These are phyloP conservation scores for Pampus argenteus DNA, from an alignment of 2,797 vertebrate genomes.

Conservation along the genomic window DNA sequence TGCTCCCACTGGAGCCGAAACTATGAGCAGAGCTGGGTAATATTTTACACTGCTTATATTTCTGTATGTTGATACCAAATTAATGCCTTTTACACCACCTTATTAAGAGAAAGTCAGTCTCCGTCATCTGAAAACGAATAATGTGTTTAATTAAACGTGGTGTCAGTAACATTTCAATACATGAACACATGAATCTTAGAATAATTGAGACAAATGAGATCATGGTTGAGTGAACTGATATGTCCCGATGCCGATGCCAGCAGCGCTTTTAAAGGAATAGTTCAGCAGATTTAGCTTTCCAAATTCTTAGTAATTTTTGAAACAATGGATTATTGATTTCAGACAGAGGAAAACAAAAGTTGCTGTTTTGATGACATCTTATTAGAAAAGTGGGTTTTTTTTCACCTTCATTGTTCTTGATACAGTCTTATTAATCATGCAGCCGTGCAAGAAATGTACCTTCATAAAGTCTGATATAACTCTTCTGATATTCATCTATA, in stretches of 20 bases:
- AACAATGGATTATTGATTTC: too few relatives aligned
- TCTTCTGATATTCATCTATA: too few relatives aligned
- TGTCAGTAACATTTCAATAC: constrained; percentile 44
- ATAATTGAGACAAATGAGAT: constrained; percentile 12
- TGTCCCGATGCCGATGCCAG: neutral
- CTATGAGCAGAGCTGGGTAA: neutral
- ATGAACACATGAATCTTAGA: constrained; percentile 16
- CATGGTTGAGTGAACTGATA: neutral
- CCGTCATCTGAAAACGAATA: constrained; percentile 45
- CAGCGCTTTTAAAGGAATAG: neutral
- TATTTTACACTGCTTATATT: neutral
- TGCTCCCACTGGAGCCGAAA: constrained; percentile 26
- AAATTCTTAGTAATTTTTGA: too few relatives aligned
- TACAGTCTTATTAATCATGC: neutral
- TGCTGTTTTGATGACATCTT: too few relatives aligned
- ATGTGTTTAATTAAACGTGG: constrained; percentile 47
- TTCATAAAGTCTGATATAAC: neutral
- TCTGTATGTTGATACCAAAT: neutral
- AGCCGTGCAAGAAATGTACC: neutral
- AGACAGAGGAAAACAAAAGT: too few relatives aligned
- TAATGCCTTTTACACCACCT: too few relatives aligned
- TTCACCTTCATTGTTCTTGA: too few relatives aligned
- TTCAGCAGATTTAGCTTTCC: too few relatives aligned
- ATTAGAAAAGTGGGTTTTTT: too few relatives aligned
- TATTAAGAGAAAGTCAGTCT: too few relatives aligned